Evolutionary conservation across 2,797 vertebrate species (phyloP), one percentile per base, ranked within the genome.

Genomic region (Megalops cyprinoides): DNA sequence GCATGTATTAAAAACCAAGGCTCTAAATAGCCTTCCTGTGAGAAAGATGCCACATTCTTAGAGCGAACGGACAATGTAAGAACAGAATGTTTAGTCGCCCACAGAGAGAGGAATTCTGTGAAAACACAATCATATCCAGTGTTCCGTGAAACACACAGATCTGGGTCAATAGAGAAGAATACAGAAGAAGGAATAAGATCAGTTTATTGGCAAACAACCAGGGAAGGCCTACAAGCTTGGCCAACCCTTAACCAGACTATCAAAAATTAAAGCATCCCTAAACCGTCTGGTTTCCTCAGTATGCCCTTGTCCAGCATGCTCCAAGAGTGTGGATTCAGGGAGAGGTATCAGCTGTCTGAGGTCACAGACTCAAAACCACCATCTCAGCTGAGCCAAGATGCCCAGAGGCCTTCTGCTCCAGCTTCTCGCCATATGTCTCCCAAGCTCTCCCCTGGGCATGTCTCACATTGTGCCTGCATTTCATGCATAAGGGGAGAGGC

Each of bases 101-200:
- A 39, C 15, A 12, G 44, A 78, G 78, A 48, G 80, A 82, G 37
- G 39, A 83, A 77, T 83, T 83, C 73, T 62, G 76, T 76, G 80
- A 77, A 60, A 62, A 77, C 39, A 80, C 81, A 81, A 80, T 83
- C 67, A 31, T 53, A 78, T 53, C 78, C 39, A 77, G 76, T 81
- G 77, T 81, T 83, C 37, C 48, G 81, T 73, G 53, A 80, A 83
- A 85, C 69, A 77, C n/a, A 83, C 37, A 71, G 69, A 80, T 84
- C 76, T 74, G 25, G 65, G 76, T 39, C 48, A 42, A 48, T 49
- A n/a, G 62, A 71, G 46, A 81, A 51, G 62, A 71, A 74, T 46
- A n/a, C 51, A 20, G 49, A 79, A 51, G 18, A 25, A 18, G 9
- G 39, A 58, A 65, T 49, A 51, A 48, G n/a, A 28, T 49, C 71